A percentile compares a stretch with the other conserved stretches of the same genome.
Evolutionary conservation across 2,113 vertebrate genomes (phyloP).

Genomic region (Macquaria australasica): DNA sequence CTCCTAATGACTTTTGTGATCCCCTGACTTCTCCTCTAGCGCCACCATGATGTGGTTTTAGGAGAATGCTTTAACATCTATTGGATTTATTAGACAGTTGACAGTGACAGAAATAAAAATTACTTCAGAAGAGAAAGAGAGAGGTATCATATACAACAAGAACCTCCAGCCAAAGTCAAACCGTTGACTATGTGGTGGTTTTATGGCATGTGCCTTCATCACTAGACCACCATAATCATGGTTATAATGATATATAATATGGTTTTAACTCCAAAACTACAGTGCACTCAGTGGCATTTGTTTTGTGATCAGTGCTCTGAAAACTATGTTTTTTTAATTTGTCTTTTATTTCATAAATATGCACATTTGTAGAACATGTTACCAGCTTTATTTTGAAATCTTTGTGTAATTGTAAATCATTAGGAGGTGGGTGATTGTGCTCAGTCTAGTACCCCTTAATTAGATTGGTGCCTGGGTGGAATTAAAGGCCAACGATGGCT

Average conservation of each 20-base stretch:
- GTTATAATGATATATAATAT: no score
- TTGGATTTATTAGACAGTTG: no score
- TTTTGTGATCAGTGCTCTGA: not conserved
- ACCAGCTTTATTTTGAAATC: slow-evolving; percentile 64
- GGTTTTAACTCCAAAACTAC: not conserved
- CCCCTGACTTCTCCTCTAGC: not conserved
- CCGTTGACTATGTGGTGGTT: not conserved
- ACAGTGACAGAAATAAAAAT: no score
- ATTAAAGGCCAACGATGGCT: slow-evolving; percentile 68
- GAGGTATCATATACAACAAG: not conserved
- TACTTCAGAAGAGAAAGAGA: not conserved
- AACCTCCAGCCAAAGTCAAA: not conserved
- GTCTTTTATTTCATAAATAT: not conserved
- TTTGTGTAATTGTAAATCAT: slow-evolving; percentile 68
- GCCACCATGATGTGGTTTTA: not conserved
- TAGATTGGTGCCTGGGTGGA: slow-evolving; percentile 72
- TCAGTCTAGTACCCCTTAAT: slow-evolving; percentile 74
- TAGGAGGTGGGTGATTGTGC: slow-evolving; percentile 64
- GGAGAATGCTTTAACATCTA: no score
- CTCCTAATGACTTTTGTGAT: not conserved
- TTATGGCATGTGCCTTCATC: not conserved
- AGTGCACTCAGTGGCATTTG: not conserved
- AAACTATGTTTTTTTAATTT: not conserved
- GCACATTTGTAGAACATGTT: slow-evolving; percentile 10
- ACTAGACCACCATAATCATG: not conserved